These are phyloP conservation scores for Cheilosia impressa DNA, from an alignment of 2,888 invertebrate genomes.

Conservation along the genomic window DNA sequence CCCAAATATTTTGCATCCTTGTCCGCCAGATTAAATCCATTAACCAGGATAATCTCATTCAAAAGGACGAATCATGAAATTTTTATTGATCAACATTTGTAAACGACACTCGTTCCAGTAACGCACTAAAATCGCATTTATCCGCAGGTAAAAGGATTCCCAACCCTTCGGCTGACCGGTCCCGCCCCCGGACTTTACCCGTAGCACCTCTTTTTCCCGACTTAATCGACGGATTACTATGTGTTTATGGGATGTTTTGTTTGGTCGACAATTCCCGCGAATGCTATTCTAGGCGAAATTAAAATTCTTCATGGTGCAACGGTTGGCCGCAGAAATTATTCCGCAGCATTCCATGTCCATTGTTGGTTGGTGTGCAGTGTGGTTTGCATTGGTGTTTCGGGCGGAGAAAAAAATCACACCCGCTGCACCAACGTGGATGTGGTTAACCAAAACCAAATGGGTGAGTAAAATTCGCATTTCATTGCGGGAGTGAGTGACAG, in stretches of 20 bases:
- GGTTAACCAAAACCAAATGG: constrained; percentile 41
- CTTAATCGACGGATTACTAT: constrained; percentile 70
- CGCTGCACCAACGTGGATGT: constrained; percentile 42
- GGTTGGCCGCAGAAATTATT: constrained; percentile 63
- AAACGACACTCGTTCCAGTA: constrained; percentile 77
- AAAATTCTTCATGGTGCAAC: constrained; percentile 62
- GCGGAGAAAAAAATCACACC: constrained; percentile 55
- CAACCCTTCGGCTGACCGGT: constrained; percentile 8
- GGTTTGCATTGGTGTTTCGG: constrained; percentile 38
- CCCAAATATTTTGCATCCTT: constrained; percentile 69
- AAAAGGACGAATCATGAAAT: constrained; percentile 80
- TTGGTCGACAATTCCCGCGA: constrained; percentile 58
- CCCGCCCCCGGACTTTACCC: constrained; percentile 27
- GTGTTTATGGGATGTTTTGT: constrained; percentile 73
- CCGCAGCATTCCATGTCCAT: background rate
- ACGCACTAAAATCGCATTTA: constrained; percentile 60
- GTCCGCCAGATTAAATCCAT: constrained; percentile 78
- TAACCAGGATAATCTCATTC: constrained; percentile 81
- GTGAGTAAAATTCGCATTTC: constrained; percentile 5
- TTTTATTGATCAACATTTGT: constrained; percentile 83
- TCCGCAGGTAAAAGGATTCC: constrained; percentile 39
- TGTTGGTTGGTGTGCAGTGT: constrained; percentile 37
- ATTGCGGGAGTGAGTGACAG: constrained; percentile 14
- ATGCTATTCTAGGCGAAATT: constrained; percentile 36
- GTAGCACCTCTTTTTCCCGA: constrained; percentile 35